Evolutionary conservation across 2,113 vertebrate genomes (phyloP), one percentile per base, ranked within the genome.

Genomic region (Pyxicephalus adspersus): DNA sequence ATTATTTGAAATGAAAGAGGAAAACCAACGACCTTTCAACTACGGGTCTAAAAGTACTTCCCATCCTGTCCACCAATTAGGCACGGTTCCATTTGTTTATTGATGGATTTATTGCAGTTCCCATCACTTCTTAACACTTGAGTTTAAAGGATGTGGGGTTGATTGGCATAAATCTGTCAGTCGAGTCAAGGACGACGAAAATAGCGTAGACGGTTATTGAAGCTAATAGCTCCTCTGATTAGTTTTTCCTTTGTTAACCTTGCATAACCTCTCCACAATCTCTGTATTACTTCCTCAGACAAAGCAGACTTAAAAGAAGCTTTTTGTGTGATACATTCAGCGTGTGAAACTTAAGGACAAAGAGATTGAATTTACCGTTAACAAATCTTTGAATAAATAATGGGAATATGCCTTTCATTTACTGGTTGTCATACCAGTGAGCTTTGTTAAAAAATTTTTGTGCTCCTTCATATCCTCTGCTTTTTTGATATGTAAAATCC

Each of bases 231-330:
- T n/a, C 54, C 51, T 50, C 54, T 68, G 77, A 79, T 79, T 58
- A 67, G 65, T 60, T 79, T 45, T 79, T 57, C 31, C 55, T 70
- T 77, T 54, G 76, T 77, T 79, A 70, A 68, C 77, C 64, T 78
- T 66, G 51, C 28, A 34, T 66, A 78, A 66, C 63, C 76, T 67
- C 76, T 22, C 45, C 66, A n/a, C 45, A 23, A 15, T 16, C 61
- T 23, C 50, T 11, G 60, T 55, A 67, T 79, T 68, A 28, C 65
- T 67, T 64, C 73, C 45, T 76, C 73, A 76, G 25, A 63, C 38
- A 63, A 25, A 63, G 28, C 19, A 51, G 58, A 51, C 38, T 61
- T 76, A 64, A 64, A 76, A 63, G 58, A 22, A 64, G 58, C 19
- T 63, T 63, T 63, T 5, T 18, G 34, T 76, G 54, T 26, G 58